Evolutionary conservation across 2,797 vertebrate species (phyloP).

Genomic region (Pogoniulus pusillus): DNA sequence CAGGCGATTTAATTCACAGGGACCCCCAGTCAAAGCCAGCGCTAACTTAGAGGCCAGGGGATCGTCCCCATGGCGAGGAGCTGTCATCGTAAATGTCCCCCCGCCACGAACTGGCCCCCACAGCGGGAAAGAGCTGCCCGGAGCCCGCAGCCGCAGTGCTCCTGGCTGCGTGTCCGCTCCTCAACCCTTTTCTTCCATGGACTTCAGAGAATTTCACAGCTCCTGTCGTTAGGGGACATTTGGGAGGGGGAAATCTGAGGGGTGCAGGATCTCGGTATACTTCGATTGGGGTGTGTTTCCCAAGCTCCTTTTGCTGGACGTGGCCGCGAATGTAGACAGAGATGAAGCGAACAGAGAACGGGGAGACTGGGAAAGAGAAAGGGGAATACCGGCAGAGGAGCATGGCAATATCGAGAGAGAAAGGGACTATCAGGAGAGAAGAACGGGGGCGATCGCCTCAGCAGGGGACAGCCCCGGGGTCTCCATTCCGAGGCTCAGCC

Average conservation of each 20-base stretch:
- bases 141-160: not conserved
- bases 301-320: not conserved
- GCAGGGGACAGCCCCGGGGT: accelerated
- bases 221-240: accelerated
- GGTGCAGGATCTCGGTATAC: accelerated
- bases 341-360: not conserved
- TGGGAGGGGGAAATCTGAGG: no score
- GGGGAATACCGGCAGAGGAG: no score
- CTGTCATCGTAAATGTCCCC: not conserved
- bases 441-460: not conserved
- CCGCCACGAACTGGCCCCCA: no score
- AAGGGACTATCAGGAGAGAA: not conserved
- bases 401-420: no score
- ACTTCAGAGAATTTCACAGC: not conserved
- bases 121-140: not conserved
- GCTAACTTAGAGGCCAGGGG: not conserved
- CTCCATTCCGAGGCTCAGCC: not conserved
- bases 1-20: not conserved
- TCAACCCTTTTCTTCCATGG: not conserved
- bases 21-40: not conserved
- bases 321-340: no score
- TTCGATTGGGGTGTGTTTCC: not conserved
- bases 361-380: not conserved
- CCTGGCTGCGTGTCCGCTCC: accelerated
- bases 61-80: not conserved